These are phyloP conservation scores for Istiophorus platypterus DNA, from an alignment of 2,113 vertebrate species.

Conservation along the genomic window DNA sequence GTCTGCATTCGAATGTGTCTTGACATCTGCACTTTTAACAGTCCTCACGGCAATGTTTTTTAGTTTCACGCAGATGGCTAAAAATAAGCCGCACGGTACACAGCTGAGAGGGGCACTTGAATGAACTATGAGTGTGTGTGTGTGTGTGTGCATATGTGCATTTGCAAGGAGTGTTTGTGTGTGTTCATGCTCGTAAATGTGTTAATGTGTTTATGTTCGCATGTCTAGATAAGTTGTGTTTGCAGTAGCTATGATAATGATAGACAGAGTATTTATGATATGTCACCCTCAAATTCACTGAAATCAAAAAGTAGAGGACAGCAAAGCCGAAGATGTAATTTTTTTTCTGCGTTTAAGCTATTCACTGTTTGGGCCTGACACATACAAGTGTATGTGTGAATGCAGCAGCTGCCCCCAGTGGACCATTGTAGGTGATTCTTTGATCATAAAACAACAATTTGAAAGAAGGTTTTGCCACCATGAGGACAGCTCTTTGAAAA, in stretches of 20 bases:
- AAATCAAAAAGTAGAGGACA: background rate
- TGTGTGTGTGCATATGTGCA: background rate
- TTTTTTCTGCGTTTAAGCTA: no score
- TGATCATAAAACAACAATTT: conserved; percentile 13
- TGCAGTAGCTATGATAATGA: background rate
- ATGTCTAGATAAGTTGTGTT: background rate
- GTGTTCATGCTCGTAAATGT: background rate
- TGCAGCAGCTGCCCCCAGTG: background rate
- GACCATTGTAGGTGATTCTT: background rate
- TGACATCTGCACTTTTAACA: conserved; percentile 63
- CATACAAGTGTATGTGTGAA: background rate
- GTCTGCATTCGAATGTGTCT: conserved; percentile 44
- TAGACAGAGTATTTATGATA: no score
- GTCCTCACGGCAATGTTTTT: conserved; percentile 41
- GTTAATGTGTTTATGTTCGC: background rate
- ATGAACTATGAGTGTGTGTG: conserved; percentile 14
- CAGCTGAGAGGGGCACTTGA: conserved; percentile 30
- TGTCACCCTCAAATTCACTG: background rate
- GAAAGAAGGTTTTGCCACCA: background rate
- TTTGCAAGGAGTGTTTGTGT: background rate
- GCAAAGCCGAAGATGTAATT: background rate
- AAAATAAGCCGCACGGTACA: conserved; percentile 47
- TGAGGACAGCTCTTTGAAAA: background rate
- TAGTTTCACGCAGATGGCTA: conserved; percentile 57
- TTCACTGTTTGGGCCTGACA: background rate